A percentile compares a stretch with the other conserved stretches of the same genome.
Conservation (phyloP, 2,888 invertebrate genomes). For the Zonitis immaculata region DNA sequence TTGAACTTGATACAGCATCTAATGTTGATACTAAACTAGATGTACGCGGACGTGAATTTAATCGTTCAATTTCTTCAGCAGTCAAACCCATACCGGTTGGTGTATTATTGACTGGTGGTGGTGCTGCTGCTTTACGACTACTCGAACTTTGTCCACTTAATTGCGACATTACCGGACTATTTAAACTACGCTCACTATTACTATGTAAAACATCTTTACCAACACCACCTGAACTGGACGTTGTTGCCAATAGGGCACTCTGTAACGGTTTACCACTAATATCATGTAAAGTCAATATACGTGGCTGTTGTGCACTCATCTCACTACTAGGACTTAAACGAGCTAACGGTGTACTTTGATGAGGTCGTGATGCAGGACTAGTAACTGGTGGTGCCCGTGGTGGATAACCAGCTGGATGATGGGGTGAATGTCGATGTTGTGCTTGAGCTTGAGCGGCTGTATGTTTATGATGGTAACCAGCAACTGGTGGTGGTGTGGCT, state of each 20-base stretch:
- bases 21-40: conserved; percentile 88
- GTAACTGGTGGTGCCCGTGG: conserved; percentile 69
- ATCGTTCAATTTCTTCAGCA: conserved; percentile 87
- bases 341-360: conserved; percentile 88
- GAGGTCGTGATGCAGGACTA: conserved; percentile 66
- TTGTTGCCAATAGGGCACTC: conserved; percentile 82
- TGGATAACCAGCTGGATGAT: conserved; percentile 70
- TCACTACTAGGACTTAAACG: conserved; percentile 89
- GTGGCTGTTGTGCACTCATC: conserved; percentile 83
- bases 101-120: conserved; percentile 64
- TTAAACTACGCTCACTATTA: conserved; percentile 85
- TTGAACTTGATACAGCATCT: conserved; percentile 90
- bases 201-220: conserved; percentile 86
- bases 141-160: conserved; percentile 82
- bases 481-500: conserved; percentile 76
- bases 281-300: conserved; percentile 89
- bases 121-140: conserved; percentile 67
- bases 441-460: conserved; percentile 57
- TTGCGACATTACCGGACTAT: conserved; percentile 90
- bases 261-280: conserved; percentile 91
- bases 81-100: conserved; percentile 80
- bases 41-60: conserved; percentile 81
- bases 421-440: conserved; percentile 74
- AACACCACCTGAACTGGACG: conserved; percentile 82
- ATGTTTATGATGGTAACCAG: conserved; percentile 75